Percentiles rank a stretch among this genome's conserved stretches.
These are phyloP conservation scores for Phoxinus dragarum DNA, from an alignment of 2,797 vertebrate species.

Conservation along the genomic window DNA sequence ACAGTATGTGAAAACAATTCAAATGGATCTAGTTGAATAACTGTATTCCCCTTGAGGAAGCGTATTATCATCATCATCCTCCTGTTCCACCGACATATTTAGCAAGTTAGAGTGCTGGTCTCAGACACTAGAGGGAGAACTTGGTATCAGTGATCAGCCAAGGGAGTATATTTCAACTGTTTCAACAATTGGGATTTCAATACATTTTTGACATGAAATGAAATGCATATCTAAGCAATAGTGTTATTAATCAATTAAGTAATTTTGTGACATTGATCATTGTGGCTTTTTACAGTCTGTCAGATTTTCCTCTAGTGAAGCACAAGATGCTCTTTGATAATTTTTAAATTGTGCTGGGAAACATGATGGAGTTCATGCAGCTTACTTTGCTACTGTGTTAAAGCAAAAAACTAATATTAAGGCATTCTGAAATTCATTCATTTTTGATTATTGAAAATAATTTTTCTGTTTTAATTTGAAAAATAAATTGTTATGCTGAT, in stretches of 20 bases:
- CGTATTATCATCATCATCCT: not conserved
- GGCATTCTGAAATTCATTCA: not conserved
- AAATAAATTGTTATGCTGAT: not conserved
- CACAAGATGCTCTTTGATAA: no score
- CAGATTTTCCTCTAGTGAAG: not conserved
- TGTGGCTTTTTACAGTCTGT: not conserved
- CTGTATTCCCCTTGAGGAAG: not conserved
- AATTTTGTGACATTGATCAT: not conserved
- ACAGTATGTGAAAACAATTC: not conserved
- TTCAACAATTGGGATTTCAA: not conserved
- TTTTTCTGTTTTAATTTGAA: not conserved
- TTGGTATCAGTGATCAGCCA: slow-evolving; percentile 47
- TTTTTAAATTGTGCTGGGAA: not conserved
- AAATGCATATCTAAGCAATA: not conserved
- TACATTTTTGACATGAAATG: not conserved
- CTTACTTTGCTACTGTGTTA: not conserved
- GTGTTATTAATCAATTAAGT: not conserved
- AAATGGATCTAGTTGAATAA: not conserved
- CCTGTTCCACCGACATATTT: slow-evolving; percentile 4
- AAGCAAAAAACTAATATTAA: not conserved
- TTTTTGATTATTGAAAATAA: not conserved
- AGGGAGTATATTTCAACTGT: slow-evolving; percentile 2
- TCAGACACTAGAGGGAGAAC: slow-evolving; percentile 61
- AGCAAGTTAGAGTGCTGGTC: slow-evolving; percentile 33
- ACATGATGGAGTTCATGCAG: not conserved